Percentiles rank a stretch among this genome's conserved stretches.
phyloP scores from a whole-genome alignment of 2,888 invertebrate species.

The Epiperipatus broadwayi region DNA sequence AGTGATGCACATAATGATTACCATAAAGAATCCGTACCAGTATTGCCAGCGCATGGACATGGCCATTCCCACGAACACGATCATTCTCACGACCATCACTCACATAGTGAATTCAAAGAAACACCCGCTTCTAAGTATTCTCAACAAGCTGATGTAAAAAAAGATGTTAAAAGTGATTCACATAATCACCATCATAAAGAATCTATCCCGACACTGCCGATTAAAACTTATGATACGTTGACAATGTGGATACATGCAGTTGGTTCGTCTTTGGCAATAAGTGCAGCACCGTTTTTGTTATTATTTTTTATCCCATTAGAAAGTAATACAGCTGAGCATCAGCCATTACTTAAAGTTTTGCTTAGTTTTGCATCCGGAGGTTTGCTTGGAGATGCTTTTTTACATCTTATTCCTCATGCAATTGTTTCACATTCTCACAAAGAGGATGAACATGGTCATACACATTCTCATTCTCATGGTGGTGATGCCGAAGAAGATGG shows the following conservation, averaged over 20 bases:
- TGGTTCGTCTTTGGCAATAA: slow-evolving; percentile 75
- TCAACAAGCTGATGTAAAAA: slow-evolving; percentile 6
- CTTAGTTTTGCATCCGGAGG: slow-evolving; percentile 87
- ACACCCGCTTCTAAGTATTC: neutral
- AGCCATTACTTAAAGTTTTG: slow-evolving; percentile 68
- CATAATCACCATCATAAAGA: slow-evolving; percentile 11
- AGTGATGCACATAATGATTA: slow-evolving; percentile 15
- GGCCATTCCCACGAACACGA: slow-evolving; percentile 15
- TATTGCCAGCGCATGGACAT: slow-evolving; percentile 15
- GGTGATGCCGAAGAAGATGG: slow-evolving; percentile 19
- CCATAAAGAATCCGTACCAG: neutral
- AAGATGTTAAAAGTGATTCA: neutral
- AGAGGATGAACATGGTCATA: slow-evolving; percentile 28
- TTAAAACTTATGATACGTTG: too few relatives aligned
- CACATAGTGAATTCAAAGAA: neutral
- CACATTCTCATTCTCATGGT: slow-evolving; percentile 18
- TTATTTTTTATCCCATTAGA: slow-evolving; percentile 81
- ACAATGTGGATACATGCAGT: slow-evolving; percentile 65
- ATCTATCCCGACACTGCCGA: slow-evolving; percentile 12
- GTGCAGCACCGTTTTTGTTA: slow-evolving; percentile 80
- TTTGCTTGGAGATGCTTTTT: slow-evolving; percentile 88
- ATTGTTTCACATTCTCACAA: slow-evolving; percentile 38
- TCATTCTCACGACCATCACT: slow-evolving; percentile 15
- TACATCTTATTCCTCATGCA: slow-evolving; percentile 96
- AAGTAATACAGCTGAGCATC: slow-evolving; percentile 50